Evolutionary conservation across 2,113 vertebrate species (phyloP), one percentile per base, ranked within the genome.

Genomic region (Sinocyclocheilus grahami): DNA sequence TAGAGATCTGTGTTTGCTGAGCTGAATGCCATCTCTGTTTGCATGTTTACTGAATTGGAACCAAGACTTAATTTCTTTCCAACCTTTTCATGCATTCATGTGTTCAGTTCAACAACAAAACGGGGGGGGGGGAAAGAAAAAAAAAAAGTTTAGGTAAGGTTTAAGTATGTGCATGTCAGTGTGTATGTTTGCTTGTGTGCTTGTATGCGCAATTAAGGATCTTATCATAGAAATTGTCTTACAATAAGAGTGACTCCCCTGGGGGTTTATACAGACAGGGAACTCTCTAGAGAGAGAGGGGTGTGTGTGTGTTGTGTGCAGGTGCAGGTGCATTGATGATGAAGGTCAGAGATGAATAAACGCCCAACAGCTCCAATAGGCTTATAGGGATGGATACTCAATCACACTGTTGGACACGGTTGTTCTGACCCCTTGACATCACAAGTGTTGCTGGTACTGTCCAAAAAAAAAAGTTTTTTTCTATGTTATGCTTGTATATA

Each of bases 281-380:
- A 84, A 76, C 46, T 82, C 82, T 74, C 82, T 30, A 33, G 71
- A 84, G 46, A 46, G 62, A 63, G 30, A 48, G 2, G 11, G 46
- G 11, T 48, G 46, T 46, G 42, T 46, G 2, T 46, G 42, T 42
- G 42, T 42, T 37, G 33, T 53, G 63, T 55, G 46, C 65, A 42
- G 10, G 37, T 85, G 85, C 85, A 27, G 85, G 86, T 89, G 75
- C 62, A 81, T 77, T 75, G 74, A 81, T 63, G 58, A 48, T 85
- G 74, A 51, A 75, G 86, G 82, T 72, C 88, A 85, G 60, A 72
- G 75, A 82, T 82, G 46, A 48, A 48, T 3, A 11, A 48, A 48
- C 11, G 11, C 46, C 46, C 39, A 69, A 80, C 72, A 33, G 30
- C 30, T 3, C 30, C 30, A 67, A 63, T 60, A 76, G 33, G 53